Conservation (phyloP, 30 jellyfish, hydroid and myxozoan species). For the Aurelia aurita region DNA sequence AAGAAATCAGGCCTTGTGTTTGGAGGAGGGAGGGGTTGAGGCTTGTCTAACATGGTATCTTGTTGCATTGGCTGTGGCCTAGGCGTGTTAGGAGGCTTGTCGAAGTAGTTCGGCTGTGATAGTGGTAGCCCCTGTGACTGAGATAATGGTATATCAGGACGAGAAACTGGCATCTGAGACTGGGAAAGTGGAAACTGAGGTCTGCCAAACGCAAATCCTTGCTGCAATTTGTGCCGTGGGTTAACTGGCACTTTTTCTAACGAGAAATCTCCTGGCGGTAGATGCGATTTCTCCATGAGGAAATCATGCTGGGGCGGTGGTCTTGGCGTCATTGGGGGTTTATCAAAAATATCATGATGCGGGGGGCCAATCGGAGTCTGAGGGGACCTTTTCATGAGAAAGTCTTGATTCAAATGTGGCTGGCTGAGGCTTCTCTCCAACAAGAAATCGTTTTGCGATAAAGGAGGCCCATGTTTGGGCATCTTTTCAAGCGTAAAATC, state of each 20-base stretch:
- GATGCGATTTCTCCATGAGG: constrained; percentile 60
- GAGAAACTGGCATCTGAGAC: constrained; percentile 16
- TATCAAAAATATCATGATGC: constrained; percentile 53
- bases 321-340: constrained; percentile 62
- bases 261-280: constrained; percentile 36
- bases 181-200: constrained; percentile 39
- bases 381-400: constrained; percentile 59
- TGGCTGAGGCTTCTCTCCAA: constrained; percentile 51
- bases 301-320: constrained; percentile 51
- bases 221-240: constrained; percentile 48
- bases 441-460: constrained; percentile 40
- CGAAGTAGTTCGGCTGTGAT: constrained; percentile 43
- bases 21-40: constrained; percentile 21
- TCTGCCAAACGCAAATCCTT: constrained; percentile 50
- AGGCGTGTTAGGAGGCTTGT: constrained; percentile 55
- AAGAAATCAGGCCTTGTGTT: constrained; percentile 30
- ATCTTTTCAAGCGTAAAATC: constrained; percentile 51
- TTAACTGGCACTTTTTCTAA: constrained; percentile 60
- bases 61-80: constrained; percentile 60
- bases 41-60: constrained; percentile 10
- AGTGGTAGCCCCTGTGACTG: constrained; percentile 38
- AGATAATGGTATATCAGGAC: constrained; percentile 8
- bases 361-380: constrained; percentile 66
- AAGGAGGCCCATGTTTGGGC: constrained; percentile 15
- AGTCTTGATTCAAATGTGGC: constrained; percentile 66